Conservation (phyloP, 2,797 vertebrate genomes). For the Parauchenoglanis punctatus region DNA sequence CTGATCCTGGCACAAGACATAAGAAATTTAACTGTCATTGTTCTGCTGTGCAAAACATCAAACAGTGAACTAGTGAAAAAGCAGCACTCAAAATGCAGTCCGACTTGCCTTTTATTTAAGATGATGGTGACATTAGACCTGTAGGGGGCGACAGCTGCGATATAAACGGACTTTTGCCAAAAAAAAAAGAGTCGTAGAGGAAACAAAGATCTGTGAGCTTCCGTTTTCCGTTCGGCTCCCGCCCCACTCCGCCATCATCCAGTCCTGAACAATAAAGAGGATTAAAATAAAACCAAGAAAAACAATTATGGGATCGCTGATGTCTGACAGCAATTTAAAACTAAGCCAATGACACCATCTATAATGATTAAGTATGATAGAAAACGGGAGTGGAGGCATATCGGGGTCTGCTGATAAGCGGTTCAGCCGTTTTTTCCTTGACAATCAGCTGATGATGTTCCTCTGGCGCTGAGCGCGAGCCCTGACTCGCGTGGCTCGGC, state of each 20-base stretch:
- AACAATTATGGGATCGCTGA: constrained; percentile 65
- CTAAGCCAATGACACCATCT: constrained; percentile 45
- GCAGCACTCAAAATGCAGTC: too few species aligned
- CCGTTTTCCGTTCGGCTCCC: constrained; percentile 78
- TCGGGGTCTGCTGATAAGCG: constrained; percentile 45
- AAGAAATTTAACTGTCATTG: too few species aligned
- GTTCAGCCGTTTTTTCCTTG: constrained; percentile 50
- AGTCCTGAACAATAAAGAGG: constrained; percentile 79
- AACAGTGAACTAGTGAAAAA: too few species aligned
- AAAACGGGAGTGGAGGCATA: constrained; percentile 58
- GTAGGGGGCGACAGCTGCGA: not conserved
- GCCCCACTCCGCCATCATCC: constrained; percentile 83
- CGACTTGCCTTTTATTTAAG: too few species aligned
- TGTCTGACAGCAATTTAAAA: constrained; percentile 58
- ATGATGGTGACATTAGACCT: not conserved
- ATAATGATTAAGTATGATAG: constrained; percentile 63
- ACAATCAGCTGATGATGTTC: constrained; percentile 56
- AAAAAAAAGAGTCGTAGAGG: constrained; percentile 55
- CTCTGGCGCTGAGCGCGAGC: not conserved
- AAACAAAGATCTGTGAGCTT: constrained; percentile 60
- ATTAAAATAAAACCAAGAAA: constrained; percentile 59
- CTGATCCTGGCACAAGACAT: too few species aligned
- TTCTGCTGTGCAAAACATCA: too few species aligned
- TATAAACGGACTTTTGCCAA: not conserved
- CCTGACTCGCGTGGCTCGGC: not conserved